These are phyloP conservation scores for Pelmatolapia mariae DNA, from an alignment of 2,113 vertebrate species.

Conservation along the genomic window DNA sequence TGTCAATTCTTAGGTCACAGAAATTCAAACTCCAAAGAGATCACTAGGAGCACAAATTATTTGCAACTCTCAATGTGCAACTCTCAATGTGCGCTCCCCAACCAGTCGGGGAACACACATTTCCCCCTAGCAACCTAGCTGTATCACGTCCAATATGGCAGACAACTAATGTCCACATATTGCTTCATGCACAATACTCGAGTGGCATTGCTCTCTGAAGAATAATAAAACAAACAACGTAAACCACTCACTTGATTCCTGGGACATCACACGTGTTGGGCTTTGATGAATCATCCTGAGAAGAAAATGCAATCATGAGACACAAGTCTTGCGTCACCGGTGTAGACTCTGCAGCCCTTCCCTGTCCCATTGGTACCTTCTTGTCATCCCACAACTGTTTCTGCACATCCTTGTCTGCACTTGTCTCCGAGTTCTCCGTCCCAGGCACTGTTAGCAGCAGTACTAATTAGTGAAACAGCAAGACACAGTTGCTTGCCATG, in stretches of 20 bases:
- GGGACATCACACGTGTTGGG: conserved; percentile 95
- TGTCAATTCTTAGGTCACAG: background rate
- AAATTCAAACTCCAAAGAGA: background rate
- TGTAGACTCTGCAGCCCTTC: background rate
- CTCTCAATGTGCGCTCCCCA: too few relatives aligned
- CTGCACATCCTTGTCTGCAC: conserved; percentile 76
- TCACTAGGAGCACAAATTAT: background rate
- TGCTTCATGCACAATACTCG: background rate
- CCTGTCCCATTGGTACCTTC: conserved; percentile 71
- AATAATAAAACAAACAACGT: background rate
- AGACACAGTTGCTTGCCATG: conserved; percentile 27
- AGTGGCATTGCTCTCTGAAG: background rate
- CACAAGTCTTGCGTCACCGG: background rate
- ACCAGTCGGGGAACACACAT: fast-evolving
- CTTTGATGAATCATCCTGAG: conserved; percentile 81
- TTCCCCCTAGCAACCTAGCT: background rate
- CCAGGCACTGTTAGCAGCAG: conserved; percentile 89
- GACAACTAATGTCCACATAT: background rate
- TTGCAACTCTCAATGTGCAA: too few relatives aligned
- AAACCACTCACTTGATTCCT: conserved; percentile 92
- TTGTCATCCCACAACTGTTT: conserved; percentile 90
- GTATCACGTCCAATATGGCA: background rate
- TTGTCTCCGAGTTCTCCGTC: conserved; percentile 80
- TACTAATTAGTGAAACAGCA: conserved; percentile 71
- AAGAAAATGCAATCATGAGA: background rate